A percentile compares a stretch with the other conserved stretches of the same genome.
These are phyloP conservation scores for Gyrodactylus salaris DNA, from an alignment of 1,140 invertebrate genomes.

Conservation along the genomic window DNA sequence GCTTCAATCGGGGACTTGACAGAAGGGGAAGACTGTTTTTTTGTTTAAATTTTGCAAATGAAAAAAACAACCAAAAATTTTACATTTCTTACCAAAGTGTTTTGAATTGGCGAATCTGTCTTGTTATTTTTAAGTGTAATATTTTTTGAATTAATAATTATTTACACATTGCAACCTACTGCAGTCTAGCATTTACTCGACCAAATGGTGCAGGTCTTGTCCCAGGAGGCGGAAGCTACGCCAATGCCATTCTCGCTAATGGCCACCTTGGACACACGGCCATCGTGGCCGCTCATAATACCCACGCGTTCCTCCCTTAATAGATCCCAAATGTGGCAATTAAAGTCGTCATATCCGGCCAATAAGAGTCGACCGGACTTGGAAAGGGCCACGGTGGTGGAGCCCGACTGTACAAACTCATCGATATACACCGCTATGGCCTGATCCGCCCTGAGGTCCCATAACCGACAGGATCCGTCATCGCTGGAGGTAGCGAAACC, in stretches of 20 bases:
- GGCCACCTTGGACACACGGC: constrained; percentile 68
- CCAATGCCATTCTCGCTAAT: constrained; percentile 94
- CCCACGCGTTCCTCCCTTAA: constrained; percentile 25
- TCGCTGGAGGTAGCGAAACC: constrained; percentile 4
- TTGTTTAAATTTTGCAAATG: too few relatives aligned
- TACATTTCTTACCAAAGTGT: too few relatives aligned
- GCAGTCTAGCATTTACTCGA: constrained; percentile 21
- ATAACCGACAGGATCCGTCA: constrained; percentile 5
- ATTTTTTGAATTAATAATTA: too few relatives aligned
- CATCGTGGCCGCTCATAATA: constrained; percentile 73
- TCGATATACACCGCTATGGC: constrained; percentile 1
- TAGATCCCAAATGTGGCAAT: constrained; percentile 6
- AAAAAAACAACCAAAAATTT: too few relatives aligned
- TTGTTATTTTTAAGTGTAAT: too few relatives aligned
- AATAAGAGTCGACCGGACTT: not conserved
- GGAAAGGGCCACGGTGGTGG: not conserved
- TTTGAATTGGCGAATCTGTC: too few relatives aligned
- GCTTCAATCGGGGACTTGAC: too few relatives aligned
- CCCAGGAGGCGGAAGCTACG: constrained; percentile 78
- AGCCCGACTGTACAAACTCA: not conserved
- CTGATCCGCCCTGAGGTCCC: constrained; percentile 5
- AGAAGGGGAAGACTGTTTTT: too few relatives aligned
- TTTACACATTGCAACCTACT: too few relatives aligned
- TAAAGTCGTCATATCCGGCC: constrained; percentile 7
- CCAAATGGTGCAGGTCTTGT: constrained; percentile 84